Evolutionary conservation across 2,888 invertebrate genomes (phyloP).

Genomic region (Lepidochrysops patricia): DNA sequence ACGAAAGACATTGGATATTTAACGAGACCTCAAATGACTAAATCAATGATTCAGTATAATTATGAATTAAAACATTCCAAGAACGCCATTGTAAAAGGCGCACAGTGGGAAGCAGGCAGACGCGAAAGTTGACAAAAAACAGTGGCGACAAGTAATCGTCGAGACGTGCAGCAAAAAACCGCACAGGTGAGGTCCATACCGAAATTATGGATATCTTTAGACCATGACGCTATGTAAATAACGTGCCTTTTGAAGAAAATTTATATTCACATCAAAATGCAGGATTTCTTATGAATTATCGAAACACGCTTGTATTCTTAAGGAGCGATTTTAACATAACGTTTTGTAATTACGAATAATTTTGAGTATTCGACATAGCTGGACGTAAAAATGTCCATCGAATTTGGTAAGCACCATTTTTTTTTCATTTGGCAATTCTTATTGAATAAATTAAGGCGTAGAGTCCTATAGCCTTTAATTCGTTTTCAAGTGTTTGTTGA

Average conservation of each 20-base stretch:
- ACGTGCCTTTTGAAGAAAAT: conserved; percentile 20
- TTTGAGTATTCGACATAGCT: background rate
- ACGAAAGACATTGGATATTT: background rate
- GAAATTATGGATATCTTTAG: conserved; percentile 19
- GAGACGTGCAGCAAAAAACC: conserved; percentile 39
- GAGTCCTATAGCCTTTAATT: too few relatives aligned
- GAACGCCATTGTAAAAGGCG: conserved; percentile 31
- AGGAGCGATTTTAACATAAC: conserved; percentile 4
- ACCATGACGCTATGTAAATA: conserved; percentile 24
- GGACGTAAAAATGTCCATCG: background rate
- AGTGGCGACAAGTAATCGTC: conserved; percentile 42
- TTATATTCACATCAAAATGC: conserved; percentile 17
- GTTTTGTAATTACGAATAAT: background rate
- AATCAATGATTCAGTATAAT: conserved; percentile 9
- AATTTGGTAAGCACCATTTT: background rate
- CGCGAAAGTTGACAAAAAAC: conserved; percentile 64
- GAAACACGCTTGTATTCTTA: background rate
- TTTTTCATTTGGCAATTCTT: background rate
- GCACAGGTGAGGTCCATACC: conserved; percentile 38
- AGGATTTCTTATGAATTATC: conserved; percentile 2
- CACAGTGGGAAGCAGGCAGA: conserved; percentile 34
- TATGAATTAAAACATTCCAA: conserved; percentile 38
- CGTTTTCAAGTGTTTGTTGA: too few relatives aligned
- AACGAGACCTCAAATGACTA: background rate
- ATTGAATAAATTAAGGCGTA: background rate